Base-by-base conservation (phyloP, 2,888 invertebrate species). In the Hybos culiciformis region DNA sequence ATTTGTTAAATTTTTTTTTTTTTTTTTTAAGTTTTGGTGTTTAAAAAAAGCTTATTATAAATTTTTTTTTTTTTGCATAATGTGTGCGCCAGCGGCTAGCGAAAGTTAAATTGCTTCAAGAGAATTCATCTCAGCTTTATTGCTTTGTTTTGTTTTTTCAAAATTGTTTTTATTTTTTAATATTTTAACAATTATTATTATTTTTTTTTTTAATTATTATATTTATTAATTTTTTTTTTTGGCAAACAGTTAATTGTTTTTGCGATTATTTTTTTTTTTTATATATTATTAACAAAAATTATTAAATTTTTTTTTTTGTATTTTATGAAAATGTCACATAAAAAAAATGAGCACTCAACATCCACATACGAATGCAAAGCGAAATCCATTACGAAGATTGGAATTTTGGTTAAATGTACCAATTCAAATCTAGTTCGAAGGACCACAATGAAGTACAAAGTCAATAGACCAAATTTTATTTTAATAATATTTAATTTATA, bases 1-100 rank as follows among this genome's bases (percentile, higher is more conserved):
- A 48, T 53, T 48, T 51, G 39, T 47, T 50, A 39, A 43, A 26
- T 42, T 43, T 39, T 43, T 46, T 48, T 48, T 24, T 40, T 48
- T 42, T 48, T 42, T 46, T 48, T 51, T 49, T 48, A 45, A 46
- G 49, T 51, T 44, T 49, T 36, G 18, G 36, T 36, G 26, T 26
- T 26, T 26, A n/a, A n/a, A n/a, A n/a, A n/a, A n/a, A n/a, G n/a
- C n/a, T n/a, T n/a, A n/a, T n/a, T n/a, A n/a, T n/a, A n/a, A n/a
- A n/a, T n/a, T n/a, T n/a, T 26, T 26, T 23, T 7, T 26, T 26
- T 26, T 9, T 9, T 5, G 23, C 6, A 7, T 5, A 7, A 23
- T 23, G 26, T 19, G 20, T 18, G 36, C 36, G 36, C 18, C 36
- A 20, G 19, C 36, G 18, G 36, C 36, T 20, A 36, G 20, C 36